Evolutionary conservation across 1,140 invertebrate species (phyloP), one percentile per base, ranked within the genome.

Genomic region (Nixonia krombeini): DNA sequence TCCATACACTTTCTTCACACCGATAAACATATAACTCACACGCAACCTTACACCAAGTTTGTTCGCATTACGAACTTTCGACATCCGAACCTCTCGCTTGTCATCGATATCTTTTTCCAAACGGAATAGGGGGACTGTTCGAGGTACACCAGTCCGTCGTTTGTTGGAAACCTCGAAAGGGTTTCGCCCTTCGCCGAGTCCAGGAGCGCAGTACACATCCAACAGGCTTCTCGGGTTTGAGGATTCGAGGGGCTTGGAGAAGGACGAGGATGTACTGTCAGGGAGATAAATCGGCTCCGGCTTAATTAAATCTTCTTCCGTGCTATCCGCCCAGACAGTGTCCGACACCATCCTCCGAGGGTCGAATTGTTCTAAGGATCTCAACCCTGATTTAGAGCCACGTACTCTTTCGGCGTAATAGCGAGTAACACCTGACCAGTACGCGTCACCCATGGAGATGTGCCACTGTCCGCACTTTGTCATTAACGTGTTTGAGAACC

Each of bases 231-330:
- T 68, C 50, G 75, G 64, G 75, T 67, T 70, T 57, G 61, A 72
- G 72, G 69, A 77, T 79, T 73, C 76, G 72, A 77, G 55, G 61
- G 65, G 45, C 63, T 70, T 37, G 72, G 56, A 73, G 79, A 76
- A 80, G 76, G 73, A 74, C 70, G 76, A 75, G 76, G 75, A 76
- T 76, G 75, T 41, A 77, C 84, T 85, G 83, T 85, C 84, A 85
- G 81, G 69, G 84, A 85, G 84, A 85, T 85, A 85, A 85, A 84
- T 85, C 84, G 84, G 80, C 76, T 73, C 79, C 72, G 73, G 84
- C 84, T 85, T 85, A 85, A 85, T 85, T 85, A 85, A 85, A 85
- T 85, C 84, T 85, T 85, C 84, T 85, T 85, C 83, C 79, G 69
- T 79, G 76, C 76, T 75, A 74, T 72, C 52, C 53, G 64, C 67